Base-by-base conservation (phyloP, 1,140 invertebrate genomes). In the silkworm (Bombyx mori) region DNA sequence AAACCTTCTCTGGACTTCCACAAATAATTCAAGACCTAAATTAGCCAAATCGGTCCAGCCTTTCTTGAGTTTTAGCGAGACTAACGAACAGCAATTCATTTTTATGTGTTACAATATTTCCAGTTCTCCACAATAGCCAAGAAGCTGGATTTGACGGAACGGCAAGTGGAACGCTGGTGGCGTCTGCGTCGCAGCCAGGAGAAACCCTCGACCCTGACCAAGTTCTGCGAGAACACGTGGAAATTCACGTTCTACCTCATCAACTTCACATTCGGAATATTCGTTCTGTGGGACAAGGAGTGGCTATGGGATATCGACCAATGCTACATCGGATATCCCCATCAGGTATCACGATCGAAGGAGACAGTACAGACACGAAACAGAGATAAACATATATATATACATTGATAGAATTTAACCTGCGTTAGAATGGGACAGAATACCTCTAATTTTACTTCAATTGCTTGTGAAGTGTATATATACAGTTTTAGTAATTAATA, bases 231-330 rank as follows among this genome's bases (percentile, higher is more conserved):
- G 88, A 96, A 94, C 79, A 91, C 92, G 79, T 99, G 97, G 97
- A 89, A 96, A 68, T 97, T 94, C 81, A 88, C 93, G 4, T 98
- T 97, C 88, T 99, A 99, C 84, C 82, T 91, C 7, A 92, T 90
- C 75, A 93, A 93, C 54, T 98, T 98, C 79, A 84, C 91, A n/a
- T 98, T 93, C 88, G 97, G 97, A 9, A 67, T 96, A 22, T 90
- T 92, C 71, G 90, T 94, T 57, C 88, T 99, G 42, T 98, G 95
- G 95, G 93, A 97, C 82, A 99, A 99, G 88, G 90, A 93, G 12
- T 99, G 97, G 96, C 89, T 99, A 63, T 98, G 95, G 95, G 93
- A 98, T 72, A 96, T 98, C 54, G 95, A 94, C 53, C 79, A 95
- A 69, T 98, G 96, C 81, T 99, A 97, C 90, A 94, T 95, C 75